A percentile compares a stretch with the other conserved stretches of the same genome.
phyloP scores from a whole-genome alignment of 35 echinoderm and acorn worm genomes.

The Eucidaris tribuloides region DNA sequence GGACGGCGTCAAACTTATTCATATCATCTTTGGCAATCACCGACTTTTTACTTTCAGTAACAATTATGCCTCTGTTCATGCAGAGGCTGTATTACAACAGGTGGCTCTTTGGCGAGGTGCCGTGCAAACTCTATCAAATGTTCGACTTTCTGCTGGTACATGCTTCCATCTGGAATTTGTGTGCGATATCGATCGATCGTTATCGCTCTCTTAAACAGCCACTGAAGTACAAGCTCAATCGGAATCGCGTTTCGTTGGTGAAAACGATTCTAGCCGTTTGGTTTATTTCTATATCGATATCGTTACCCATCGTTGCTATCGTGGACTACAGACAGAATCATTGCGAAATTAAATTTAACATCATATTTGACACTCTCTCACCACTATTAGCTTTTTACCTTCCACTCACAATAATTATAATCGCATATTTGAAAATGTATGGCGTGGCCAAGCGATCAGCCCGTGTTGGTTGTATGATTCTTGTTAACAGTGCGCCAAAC shows the following conservation, averaged over 20 bases:
- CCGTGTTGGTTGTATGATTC: slow-evolving; percentile 32
- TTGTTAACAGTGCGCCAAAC: slow-evolving; percentile 16
- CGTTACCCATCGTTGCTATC: not conserved
- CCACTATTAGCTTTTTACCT: slow-evolving; percentile 53
- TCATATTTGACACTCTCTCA: slow-evolving; percentile 32
- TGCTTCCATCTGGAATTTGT: slow-evolving; percentile 36
- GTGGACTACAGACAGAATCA: not conserved
- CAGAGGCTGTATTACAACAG: not conserved
- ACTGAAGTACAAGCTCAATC: slow-evolving; percentile 41
- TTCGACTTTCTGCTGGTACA: not conserved
- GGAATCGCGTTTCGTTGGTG: slow-evolving; percentile 16
- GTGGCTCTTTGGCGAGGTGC: not conserved
- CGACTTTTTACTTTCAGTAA: not conserved
- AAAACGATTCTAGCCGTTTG: not conserved
- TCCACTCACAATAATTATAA: too few species aligned
- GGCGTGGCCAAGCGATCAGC: too few species aligned
- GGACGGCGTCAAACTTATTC: slow-evolving; percentile 16
- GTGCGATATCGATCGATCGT: slow-evolving; percentile 57
- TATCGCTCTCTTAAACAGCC: slow-evolving; percentile 58
- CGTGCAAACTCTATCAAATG: not conserved
- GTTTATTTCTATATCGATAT: slow-evolving; percentile 24
- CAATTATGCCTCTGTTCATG: not conserved
- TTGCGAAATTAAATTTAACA: slow-evolving; percentile 13
- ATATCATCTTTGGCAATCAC: not conserved
- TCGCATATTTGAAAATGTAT: too few species aligned